Percentiles rank a stretch among this genome's conserved stretches.
These are phyloP conservation scores for Dryadula phaetusa DNA, from an alignment of 2,888 invertebrate genomes.

Conservation along the genomic window DNA sequence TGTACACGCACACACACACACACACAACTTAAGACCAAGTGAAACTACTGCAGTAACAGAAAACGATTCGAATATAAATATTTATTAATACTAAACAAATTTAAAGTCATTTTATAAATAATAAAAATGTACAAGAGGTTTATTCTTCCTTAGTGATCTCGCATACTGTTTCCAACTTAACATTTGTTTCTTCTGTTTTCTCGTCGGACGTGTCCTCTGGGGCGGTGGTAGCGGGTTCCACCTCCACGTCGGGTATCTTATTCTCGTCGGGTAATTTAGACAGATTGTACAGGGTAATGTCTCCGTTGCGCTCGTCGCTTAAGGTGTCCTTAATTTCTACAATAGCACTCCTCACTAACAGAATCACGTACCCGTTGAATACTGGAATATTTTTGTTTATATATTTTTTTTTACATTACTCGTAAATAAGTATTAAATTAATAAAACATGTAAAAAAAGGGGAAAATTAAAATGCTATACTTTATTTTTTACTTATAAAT, in stretches of 20 bases:
- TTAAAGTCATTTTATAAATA: conserved; percentile 1
- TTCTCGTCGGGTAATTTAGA: conserved; percentile 34
- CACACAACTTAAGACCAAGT: too few species aligned
- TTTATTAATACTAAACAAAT: too few species aligned
- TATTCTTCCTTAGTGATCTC: conserved; percentile 50
- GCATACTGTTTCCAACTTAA: conserved; percentile 52
- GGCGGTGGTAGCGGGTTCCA: conserved; percentile 31
- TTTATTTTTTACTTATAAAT: too few species aligned
- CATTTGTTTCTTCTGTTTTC: conserved; percentile 33
- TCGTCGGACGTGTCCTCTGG: conserved; percentile 18
- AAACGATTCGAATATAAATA: too few species aligned
- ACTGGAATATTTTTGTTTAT: conserved; percentile 52
- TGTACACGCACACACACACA: too few species aligned
- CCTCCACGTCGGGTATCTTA: conserved; percentile 43
- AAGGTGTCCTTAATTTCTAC: conserved; percentile 59
- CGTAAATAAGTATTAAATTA: too few species aligned
- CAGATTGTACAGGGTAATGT: conserved; percentile 45
- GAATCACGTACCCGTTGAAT: conserved; percentile 62
- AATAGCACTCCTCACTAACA: conserved; percentile 64
- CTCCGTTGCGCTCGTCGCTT: conserved; percentile 48
- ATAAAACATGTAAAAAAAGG: too few species aligned
- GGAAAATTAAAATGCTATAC: too few species aligned
- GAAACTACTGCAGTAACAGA: too few species aligned
- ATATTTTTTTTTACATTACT: too few species aligned
- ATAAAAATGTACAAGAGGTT: conserved; percentile 32